Conservation (phyloP, 2,113 vertebrate species). For the Bufo bufo region DNA sequence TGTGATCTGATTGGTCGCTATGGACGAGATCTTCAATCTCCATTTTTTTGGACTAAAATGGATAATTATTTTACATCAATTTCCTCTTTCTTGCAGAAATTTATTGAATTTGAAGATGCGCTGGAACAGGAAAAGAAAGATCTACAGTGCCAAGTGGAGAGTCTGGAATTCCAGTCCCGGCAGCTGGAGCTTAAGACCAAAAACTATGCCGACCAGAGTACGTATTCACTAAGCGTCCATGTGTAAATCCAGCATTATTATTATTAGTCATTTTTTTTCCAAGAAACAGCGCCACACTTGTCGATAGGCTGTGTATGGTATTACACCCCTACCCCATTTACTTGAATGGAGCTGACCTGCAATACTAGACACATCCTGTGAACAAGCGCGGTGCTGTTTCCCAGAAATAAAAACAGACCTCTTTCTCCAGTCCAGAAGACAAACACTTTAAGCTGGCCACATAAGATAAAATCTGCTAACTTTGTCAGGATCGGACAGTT, state of each 20-base stretch:
- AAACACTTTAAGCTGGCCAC: too few species aligned
- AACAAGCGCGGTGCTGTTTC: too few species aligned
- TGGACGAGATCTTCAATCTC: too few species aligned
- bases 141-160: slow-evolving; percentile 90
- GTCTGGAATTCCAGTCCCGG: slow-evolving; percentile 90
- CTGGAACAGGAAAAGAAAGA: slow-evolving; percentile 98
- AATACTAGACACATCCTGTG: neutral
- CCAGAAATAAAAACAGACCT: too few species aligned
- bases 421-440: too few species aligned
- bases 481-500: too few species aligned
- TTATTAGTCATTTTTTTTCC: too few species aligned
- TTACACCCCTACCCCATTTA: neutral
- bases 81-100: slow-evolving; percentile 78
- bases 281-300: too few species aligned
- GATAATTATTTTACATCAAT: neutral
- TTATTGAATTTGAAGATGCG: slow-evolving; percentile 97
- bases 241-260: neutral
- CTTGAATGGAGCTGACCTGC: neutral
- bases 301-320: too few species aligned
- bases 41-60: too few species aligned
- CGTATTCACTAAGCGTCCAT: slow-evolving; percentile 60
- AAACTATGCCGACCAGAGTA: slow-evolving; percentile 95
- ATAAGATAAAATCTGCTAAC: too few species aligned
- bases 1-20: too few species aligned
- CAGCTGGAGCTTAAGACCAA: slow-evolving; percentile 94